A percentile compares a stretch with the other conserved stretches of the same genome.
phyloP scores from a whole-genome alignment of 2,113 vertebrate genomes.

The Silurus glanis region DNA sequence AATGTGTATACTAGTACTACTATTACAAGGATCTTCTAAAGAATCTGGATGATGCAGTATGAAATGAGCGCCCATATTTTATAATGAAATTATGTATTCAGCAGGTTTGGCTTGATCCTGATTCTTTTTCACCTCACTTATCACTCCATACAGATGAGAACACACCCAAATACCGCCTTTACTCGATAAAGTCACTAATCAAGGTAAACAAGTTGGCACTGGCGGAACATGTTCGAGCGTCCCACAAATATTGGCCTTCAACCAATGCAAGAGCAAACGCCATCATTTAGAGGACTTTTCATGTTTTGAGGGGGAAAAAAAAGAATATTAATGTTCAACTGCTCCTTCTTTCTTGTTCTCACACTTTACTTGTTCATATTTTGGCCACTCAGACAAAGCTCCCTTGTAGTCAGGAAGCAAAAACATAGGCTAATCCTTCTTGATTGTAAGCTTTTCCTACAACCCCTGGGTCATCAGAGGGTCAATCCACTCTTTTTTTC shows the following conservation, averaged over 20 bases:
- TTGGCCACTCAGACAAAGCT: slow-evolving; percentile 31
- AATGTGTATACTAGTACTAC: background rate
- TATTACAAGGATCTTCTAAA: background rate
- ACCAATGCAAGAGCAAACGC: slow-evolving; percentile 11
- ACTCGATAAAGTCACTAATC: slow-evolving; percentile 32
- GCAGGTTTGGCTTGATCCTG: background rate
- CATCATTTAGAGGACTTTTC: background rate
- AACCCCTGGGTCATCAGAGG: slow-evolving; percentile 11
- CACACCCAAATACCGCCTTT: slow-evolving; percentile 28
- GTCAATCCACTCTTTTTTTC: background rate
- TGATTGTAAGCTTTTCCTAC: slow-evolving; percentile 38
- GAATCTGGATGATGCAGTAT: background rate
- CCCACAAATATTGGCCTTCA: background rate
- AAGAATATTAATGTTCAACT: slow-evolving; percentile 6
- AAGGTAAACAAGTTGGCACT: slow-evolving; percentile 16
- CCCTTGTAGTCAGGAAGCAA: slow-evolving; percentile 33
- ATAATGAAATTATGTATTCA: background rate
- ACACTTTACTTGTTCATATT: slow-evolving; percentile 13
- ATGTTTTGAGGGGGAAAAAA: slow-evolving; percentile 1
- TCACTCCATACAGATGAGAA: slow-evolving; percentile 13
- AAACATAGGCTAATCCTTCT: slow-evolving; percentile 39
- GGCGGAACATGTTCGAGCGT: background rate
- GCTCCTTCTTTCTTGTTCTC: background rate
- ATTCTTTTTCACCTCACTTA: background rate
- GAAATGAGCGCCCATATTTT: background rate